These are phyloP conservation scores for Anaspis maculata DNA, from an alignment of 2,888 invertebrate species.

Conservation along the genomic window DNA sequence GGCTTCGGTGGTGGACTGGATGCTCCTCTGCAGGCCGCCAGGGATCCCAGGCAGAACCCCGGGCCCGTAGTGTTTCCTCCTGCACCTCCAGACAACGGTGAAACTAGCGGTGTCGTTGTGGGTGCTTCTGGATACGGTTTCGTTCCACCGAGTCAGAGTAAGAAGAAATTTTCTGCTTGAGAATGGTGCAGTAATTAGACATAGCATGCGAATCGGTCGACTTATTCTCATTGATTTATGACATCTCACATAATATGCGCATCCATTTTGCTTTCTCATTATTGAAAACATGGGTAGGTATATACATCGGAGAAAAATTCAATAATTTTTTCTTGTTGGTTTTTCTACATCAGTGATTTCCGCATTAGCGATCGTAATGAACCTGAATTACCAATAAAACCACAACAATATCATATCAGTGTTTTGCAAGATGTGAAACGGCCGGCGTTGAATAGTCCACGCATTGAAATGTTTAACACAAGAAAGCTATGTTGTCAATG, in stretches of 20 bases:
- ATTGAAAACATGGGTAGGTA: no score
- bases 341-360: no score
- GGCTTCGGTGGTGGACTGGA: conserved; percentile 44
- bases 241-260: background rate
- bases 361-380: no score
- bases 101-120: conserved; percentile 70
- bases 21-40: conserved; percentile 41
- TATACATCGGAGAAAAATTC: no score
- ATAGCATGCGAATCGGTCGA: conserved; percentile 3
- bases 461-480: no score
- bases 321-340: no score
- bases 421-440: no score
- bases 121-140: conserved; percentile 82
- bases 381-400: no score
- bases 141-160: conserved; percentile 55
- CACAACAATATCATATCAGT: no score
- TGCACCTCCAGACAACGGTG: conserved; percentile 55
- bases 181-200: conserved; percentile 1
- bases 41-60: conserved; percentile 55
- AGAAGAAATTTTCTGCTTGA: conserved; percentile 2
- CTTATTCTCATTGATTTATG: conserved; percentile 6
- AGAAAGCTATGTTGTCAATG: no score
- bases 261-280: background rate
- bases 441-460: no score
- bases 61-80: conserved; percentile 77